Conservation (phyloP, 1,140 invertebrate genomes). For the Cotesia chilonis region DNA sequence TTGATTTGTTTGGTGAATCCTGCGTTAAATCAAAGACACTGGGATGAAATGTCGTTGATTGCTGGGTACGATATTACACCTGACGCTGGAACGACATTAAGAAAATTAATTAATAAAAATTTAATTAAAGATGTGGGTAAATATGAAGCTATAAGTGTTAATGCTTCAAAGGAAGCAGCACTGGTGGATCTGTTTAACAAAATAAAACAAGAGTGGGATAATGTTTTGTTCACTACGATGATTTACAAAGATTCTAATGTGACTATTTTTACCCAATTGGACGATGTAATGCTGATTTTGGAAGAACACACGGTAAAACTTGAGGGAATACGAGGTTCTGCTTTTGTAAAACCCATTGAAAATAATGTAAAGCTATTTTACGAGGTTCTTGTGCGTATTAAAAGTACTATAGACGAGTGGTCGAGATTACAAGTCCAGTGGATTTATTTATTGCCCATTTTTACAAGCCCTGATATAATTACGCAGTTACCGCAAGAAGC, state of each 20-base stretch:
- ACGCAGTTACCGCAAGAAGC: conserved; percentile 93
- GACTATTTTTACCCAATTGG: conserved; percentile 79
- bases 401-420: conserved; percentile 87
- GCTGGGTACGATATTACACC: conserved; percentile 86
- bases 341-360: conserved; percentile 91
- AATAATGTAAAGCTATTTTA: conserved; percentile 84
- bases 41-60: conserved; percentile 88
- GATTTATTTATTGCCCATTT: conserved; percentile 92
- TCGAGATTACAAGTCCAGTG: conserved; percentile 87
- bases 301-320: conserved; percentile 92
- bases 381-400: conserved; percentile 78
- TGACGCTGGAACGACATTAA: conserved; percentile 83
- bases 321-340: conserved; percentile 88
- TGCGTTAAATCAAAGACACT: conserved; percentile 85
- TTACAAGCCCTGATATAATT: conserved; percentile 92
- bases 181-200: conserved; percentile 81
- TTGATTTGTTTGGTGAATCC: conserved; percentile 89
- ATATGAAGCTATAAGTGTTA: conserved; percentile 88
- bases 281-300: conserved; percentile 85
- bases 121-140: conserved; percentile 79
- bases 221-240: conserved; percentile 76
- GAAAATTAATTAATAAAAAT: conserved; percentile 82
- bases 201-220: conserved; percentile 88
- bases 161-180: conserved; percentile 86
- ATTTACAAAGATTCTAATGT: conserved; percentile 83